These are phyloP conservation scores for Arctia plantaginis DNA, from an alignment of 2,888 invertebrate species.

Conservation along the genomic window DNA sequence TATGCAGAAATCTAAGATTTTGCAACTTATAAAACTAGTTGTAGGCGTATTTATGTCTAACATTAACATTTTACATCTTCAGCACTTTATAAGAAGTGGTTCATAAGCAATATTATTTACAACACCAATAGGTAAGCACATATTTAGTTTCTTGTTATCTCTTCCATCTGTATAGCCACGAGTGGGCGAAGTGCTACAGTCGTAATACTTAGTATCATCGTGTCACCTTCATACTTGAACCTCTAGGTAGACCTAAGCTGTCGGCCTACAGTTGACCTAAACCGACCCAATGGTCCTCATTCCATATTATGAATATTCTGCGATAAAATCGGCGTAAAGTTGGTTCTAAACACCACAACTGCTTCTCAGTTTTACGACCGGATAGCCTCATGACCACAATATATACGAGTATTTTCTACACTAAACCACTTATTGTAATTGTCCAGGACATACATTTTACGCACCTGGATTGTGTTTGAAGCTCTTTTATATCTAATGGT, in stretches of 20 bases:
- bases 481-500: neutral
- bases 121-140: slow-evolving; percentile 1
- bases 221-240: slow-evolving; percentile 25
- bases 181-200: neutral
- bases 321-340: slow-evolving; percentile 60
- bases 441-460: slow-evolving; percentile 20
- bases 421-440: slow-evolving; percentile 43
- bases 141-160: slow-evolving; percentile 11
- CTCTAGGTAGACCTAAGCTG: slow-evolving; percentile 29
- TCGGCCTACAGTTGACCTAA: slow-evolving; percentile 53
- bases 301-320: slow-evolving; percentile 67
- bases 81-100: slow-evolving; percentile 12
- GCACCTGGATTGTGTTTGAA: slow-evolving; percentile 2
- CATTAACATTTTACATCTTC: slow-evolving; percentile 3
- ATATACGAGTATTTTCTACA: slow-evolving; percentile 48
- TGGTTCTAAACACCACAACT: slow-evolving; percentile 47
- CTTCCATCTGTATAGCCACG: neutral
- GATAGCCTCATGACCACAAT: slow-evolving; percentile 51
- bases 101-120: neutral
- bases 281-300: slow-evolving; percentile 65
- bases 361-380: slow-evolving; percentile 62
- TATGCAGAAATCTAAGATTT: neutral
- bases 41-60: neutral
- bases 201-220: slow-evolving; percentile 18
- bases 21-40: slow-evolving; percentile 2